A percentile compares a stretch with the other conserved stretches of the same genome.
Conservation (phyloP, 1,140 invertebrate species). For the Drosophila serrata region DNA sequence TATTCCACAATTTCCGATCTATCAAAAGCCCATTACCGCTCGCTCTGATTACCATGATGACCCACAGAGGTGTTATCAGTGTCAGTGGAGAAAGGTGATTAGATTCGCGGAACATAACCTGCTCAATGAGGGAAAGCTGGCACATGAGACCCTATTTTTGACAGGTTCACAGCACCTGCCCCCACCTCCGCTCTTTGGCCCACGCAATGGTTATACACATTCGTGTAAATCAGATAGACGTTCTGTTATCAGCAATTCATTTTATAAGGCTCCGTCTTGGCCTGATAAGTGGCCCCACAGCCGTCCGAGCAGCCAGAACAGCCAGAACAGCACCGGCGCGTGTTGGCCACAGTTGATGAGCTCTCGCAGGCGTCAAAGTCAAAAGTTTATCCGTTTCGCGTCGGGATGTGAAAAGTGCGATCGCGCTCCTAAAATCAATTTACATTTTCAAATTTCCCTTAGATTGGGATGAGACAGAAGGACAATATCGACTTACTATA, state of each 20-base stretch:
- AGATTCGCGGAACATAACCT: constrained; percentile 45
- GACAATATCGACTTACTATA: neutral
- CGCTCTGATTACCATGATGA: constrained; percentile 48
- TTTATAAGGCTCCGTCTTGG: constrained; percentile 60
- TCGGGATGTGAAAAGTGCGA: constrained; percentile 59
- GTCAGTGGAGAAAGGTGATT: constrained; percentile 37
- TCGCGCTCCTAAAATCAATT: neutral
- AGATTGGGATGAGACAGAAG: constrained; percentile 29
- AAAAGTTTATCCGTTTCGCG: constrained; percentile 31
- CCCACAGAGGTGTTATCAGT: constrained; percentile 34
- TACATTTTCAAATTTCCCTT: constrained; percentile 48
- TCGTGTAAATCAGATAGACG: constrained; percentile 62
- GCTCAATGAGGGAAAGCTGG: constrained; percentile 25
- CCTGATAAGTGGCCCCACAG: constrained; percentile 61
- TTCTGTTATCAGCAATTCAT: constrained; percentile 66
- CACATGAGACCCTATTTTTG: neutral
- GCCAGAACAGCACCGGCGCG: constrained; percentile 53
- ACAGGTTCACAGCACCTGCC: constrained; percentile 17
- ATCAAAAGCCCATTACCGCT: constrained; percentile 18
- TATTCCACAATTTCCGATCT: constrained; percentile 9
- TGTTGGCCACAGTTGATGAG: constrained; percentile 67
- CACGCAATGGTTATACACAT: constrained; percentile 43
- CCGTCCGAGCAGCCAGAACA: constrained; percentile 40
- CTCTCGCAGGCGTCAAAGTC: constrained; percentile 18
- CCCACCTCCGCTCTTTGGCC: constrained; percentile 16